phyloP scores from a whole-genome alignment of 2,888 invertebrate genomes.

The Xestia c-nigrum region DNA sequence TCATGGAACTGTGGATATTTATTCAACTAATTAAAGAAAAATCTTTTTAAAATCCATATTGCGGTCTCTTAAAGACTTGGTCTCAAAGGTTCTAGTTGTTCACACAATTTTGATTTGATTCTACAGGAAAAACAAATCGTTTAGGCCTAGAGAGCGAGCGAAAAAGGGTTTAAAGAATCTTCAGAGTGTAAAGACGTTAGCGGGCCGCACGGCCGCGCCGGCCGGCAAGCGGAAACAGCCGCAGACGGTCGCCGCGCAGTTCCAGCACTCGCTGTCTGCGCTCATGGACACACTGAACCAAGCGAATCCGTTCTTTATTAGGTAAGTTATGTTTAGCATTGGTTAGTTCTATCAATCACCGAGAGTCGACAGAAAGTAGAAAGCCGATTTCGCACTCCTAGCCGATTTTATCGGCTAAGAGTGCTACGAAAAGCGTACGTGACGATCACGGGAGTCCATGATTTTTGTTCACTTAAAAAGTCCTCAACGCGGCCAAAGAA shows the following conservation, averaged over 20 bases:
- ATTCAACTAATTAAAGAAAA: background rate
- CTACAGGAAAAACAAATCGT: conserved; percentile 97
- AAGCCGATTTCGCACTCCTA: too few relatives aligned
- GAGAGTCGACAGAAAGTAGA: too few relatives aligned
- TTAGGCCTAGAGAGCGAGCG: conserved; percentile 95
- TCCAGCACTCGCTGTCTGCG: conserved; percentile 97
- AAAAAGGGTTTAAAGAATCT: conserved; percentile 97
- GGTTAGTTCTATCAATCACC: too few relatives aligned
- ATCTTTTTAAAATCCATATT: conserved; percentile 26
- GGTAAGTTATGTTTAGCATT: conserved; percentile 70
- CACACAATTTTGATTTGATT: conserved; percentile 52
- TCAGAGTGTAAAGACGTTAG: conserved; percentile 97
- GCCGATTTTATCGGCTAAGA: too few relatives aligned
- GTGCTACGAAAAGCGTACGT: too few relatives aligned
- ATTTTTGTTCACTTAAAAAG: too few relatives aligned
- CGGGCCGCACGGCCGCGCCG: conserved; percentile 93
- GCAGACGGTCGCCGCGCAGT: conserved; percentile 98
- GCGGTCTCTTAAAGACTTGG: conserved; percentile 57
- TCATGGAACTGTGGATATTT: conserved; percentile 46
- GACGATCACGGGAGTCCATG: too few relatives aligned
- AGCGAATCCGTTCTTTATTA: conserved; percentile 91
- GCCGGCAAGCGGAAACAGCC: conserved; percentile 95
- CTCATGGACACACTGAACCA: conserved; percentile 98
- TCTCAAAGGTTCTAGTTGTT: conserved; percentile 9
- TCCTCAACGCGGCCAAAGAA: too few relatives aligned